Conservation (phyloP, 2,888 invertebrate genomes). For the Leptothorax acervorum region DNA sequence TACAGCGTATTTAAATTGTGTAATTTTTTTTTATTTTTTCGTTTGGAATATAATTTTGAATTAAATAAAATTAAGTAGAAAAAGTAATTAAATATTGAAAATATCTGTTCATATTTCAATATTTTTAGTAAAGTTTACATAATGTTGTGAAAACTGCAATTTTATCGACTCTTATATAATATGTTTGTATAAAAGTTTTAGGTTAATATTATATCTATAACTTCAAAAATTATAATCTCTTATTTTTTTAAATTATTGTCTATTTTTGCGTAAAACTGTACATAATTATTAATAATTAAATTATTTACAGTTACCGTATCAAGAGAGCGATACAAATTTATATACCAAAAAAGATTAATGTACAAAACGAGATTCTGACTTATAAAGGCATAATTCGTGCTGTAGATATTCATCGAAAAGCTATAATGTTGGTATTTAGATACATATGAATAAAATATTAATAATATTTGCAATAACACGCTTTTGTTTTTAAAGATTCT, state of each 20-base stretch:
- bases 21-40: neutral
- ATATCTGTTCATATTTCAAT: neutral
- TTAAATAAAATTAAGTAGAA: neutral
- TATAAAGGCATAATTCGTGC: neutral
- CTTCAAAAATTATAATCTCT: neutral
- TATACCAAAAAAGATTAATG: neutral
- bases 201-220: neutral
- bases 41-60: neutral
- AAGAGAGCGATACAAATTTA: neutral
- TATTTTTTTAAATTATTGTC: neutral
- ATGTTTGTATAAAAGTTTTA: neutral
- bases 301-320: conserved; percentile 20
- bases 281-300: neutral
- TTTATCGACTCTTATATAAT: too few relatives aligned
- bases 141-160: neutral
- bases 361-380: neutral
- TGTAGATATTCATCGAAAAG: conserved; percentile 18
- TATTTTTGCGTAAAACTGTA: neutral
- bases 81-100: neutral
- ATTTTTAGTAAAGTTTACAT: neutral
- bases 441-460: neutral
- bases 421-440: neutral
- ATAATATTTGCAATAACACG: neutral
- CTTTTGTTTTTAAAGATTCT: neutral
- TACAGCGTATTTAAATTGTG: neutral